These are phyloP conservation scores for Cassiopea andromeda DNA, from an alignment of 30 jellyfish, hydroid and myxozoan genomes.

Conservation along the genomic window DNA sequence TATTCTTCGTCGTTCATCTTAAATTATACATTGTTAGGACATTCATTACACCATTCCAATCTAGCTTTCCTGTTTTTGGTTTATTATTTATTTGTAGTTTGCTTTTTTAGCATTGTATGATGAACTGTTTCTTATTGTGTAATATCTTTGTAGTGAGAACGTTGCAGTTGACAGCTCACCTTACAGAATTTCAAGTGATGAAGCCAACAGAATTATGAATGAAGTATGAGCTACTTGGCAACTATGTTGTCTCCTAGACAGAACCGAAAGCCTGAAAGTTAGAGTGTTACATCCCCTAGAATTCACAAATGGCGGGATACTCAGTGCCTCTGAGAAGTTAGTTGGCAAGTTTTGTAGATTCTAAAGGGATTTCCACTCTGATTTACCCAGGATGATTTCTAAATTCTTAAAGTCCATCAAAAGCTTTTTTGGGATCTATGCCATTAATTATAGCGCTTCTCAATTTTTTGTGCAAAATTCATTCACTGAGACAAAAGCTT, in stretches of 20 bases:
- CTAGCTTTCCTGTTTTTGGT: too few species aligned
- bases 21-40: too few species aligned
- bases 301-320: too few species aligned
- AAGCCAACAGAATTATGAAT: slow-evolving; percentile 49
- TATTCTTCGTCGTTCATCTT: too few species aligned
- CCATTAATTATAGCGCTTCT: not conserved
- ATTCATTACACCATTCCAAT: too few species aligned
- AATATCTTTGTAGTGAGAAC: slow-evolving; percentile 67
- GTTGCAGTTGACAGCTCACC: slow-evolving; percentile 83
- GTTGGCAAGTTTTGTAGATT: not conserved
- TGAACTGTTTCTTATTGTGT: not conserved
- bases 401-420: too few species aligned
- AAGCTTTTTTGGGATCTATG: not conserved
- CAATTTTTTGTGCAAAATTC: too few species aligned
- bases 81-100: too few species aligned
- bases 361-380: not conserved
- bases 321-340: not conserved
- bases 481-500: too few species aligned
- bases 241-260: not conserved
- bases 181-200: slow-evolving; percentile 63
- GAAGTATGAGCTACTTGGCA: not conserved
- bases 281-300: not conserved
- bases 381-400: not conserved
- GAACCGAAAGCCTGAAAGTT: not conserved
- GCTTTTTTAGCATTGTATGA: not conserved